These are phyloP conservation scores for Druon quercuslanigerum DNA, from an alignment of 1,140 invertebrate species.

Conservation along the genomic window DNA sequence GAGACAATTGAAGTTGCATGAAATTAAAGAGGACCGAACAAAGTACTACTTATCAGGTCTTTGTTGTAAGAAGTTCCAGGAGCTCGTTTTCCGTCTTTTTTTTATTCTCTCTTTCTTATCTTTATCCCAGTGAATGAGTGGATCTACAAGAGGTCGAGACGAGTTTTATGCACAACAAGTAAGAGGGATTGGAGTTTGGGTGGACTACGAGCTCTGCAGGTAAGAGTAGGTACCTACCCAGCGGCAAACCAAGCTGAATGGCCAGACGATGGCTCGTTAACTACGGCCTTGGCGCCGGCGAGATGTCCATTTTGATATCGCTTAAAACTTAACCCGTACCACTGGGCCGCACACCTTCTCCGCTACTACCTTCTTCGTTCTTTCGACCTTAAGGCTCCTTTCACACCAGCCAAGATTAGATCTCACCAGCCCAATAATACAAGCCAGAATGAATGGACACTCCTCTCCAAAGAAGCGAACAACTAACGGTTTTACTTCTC, in stretches of 20 bases:
- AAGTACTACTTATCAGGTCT: slow-evolving; percentile 7
- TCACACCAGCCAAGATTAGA: slow-evolving; percentile 53
- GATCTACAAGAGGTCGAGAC: background rate
- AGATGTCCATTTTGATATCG: slow-evolving; percentile 58
- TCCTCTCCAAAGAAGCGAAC: background rate
- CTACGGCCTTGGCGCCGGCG: slow-evolving; percentile 57
- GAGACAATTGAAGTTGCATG: slow-evolving; percentile 4
- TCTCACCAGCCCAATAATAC: slow-evolving; percentile 32
- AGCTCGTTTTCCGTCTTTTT: background rate
- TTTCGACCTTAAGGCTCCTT: slow-evolving; percentile 49
- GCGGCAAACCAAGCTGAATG: slow-evolving; percentile 54
- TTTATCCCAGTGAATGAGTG: slow-evolving; percentile 1
- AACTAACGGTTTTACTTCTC: background rate
- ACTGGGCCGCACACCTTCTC: slow-evolving; percentile 41
- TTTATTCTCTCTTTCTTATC: background rate
- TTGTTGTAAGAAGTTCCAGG: slow-evolving; percentile 7
- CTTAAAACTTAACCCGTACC: slow-evolving; percentile 55
- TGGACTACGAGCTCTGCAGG: background rate
- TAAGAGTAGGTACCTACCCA: slow-evolving; percentile 37
- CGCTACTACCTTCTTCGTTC: slow-evolving; percentile 49
- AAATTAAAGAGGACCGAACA: background rate
- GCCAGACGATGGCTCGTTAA: slow-evolving; percentile 59
- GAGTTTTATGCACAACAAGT: no score
- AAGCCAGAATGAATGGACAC: slow-evolving; percentile 22
- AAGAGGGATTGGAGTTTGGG: no score